Conservation (phyloP, 2,113 vertebrate species). For the Nyctibius bracteatus region DNA sequence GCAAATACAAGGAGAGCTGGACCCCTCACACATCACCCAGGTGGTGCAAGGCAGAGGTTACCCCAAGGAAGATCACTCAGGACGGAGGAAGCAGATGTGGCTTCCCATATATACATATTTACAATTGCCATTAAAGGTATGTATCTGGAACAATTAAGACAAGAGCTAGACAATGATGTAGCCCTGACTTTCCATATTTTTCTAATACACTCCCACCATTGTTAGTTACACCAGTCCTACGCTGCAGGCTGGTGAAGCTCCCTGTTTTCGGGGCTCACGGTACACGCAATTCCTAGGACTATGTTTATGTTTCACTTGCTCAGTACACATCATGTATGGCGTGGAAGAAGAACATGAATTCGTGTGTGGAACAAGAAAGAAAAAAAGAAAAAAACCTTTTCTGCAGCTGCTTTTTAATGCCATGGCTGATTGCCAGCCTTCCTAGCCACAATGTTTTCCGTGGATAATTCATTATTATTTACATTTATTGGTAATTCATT, state of each 20-base stretch:
- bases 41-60: background rate
- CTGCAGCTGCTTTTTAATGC: background rate
- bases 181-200: background rate
- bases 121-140: background rate
- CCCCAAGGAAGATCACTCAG: background rate
- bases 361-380: background rate
- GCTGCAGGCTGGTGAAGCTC: background rate
- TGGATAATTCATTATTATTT: background rate
- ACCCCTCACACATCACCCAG: too few species aligned
- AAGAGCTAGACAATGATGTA: background rate
- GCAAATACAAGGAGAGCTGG: accelerated
- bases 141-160: background rate
- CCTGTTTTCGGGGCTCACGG: background rate
- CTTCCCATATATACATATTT: background rate
- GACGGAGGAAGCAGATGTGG: background rate
- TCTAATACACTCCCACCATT: accelerated
- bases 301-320: background rate
- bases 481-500: background rate
- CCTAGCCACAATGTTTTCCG: background rate
- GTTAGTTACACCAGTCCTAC: background rate
- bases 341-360: background rate
- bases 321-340: background rate
- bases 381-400: background rate
- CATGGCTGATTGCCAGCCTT: background rate
- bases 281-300: background rate